A percentile compares a stretch with the other conserved stretches of the same genome.
These are phyloP conservation scores for Kryptolebias ocellatus DNA, from an alignment of 2,797 vertebrate genomes.

Conservation along the genomic window DNA sequence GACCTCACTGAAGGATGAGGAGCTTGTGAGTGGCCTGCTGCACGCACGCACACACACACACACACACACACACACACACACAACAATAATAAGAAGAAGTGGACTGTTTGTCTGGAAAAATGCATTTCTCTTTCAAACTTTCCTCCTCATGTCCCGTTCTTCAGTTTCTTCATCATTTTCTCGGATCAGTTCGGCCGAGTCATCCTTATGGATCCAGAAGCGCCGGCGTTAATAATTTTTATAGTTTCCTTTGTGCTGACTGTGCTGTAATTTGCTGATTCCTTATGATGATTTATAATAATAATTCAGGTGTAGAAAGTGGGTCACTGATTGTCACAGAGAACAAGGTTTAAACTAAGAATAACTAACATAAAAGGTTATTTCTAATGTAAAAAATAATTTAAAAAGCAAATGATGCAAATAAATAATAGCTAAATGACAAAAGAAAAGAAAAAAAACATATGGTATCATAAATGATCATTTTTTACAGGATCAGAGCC, in stretches of 20 bases:
- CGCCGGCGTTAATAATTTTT: slow-evolving; percentile 4
- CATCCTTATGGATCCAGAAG: slow-evolving; percentile 19
- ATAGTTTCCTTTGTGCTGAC: slow-evolving; percentile 16
- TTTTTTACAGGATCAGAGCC: neutral
- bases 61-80: no score
- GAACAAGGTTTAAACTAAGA: neutral
- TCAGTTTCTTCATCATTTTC: neutral
- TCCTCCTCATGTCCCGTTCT: slow-evolving; percentile 11
- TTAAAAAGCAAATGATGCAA: neutral
- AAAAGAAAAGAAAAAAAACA: no score
- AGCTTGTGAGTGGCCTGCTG: slow-evolving; percentile 86
- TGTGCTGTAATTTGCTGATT: slow-evolving; percentile 1
- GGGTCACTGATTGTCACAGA: slow-evolving; percentile 2
- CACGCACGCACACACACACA: neutral
- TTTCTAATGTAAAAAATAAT: neutral
- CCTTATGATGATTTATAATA: slow-evolving; percentile 19
- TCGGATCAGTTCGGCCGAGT: slow-evolving; percentile 31
- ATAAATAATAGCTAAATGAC: no score
- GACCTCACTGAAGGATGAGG: slow-evolving; percentile 95
- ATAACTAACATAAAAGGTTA: neutral
- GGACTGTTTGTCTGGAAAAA: neutral
- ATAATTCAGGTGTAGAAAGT: slow-evolving; percentile 39
- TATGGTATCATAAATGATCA: no score
- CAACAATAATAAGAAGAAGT: no score
- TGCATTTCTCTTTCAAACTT: neutral